phyloP scores from a whole-genome alignment of 2,113 vertebrate genomes.

The Pycnonotus jocosus region DNA sequence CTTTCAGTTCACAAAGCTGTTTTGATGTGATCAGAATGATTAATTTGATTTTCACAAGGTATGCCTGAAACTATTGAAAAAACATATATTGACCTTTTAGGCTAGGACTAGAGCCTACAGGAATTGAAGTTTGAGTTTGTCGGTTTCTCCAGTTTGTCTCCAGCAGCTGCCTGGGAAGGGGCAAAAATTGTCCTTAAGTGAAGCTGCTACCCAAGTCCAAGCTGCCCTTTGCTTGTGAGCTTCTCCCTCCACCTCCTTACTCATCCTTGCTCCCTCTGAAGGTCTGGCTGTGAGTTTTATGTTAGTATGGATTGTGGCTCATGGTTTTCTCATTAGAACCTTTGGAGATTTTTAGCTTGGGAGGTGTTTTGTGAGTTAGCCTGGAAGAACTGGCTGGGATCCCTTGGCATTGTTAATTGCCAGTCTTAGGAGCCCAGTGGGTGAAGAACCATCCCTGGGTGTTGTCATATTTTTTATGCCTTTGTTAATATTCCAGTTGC shows the following conservation, averaged over 20 bases:
- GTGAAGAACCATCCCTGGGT: background rate
- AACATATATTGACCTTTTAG: background rate
- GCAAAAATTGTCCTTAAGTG: background rate
- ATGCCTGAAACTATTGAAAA: background rate
- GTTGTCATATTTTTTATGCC: no score
- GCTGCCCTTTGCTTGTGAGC: background rate
- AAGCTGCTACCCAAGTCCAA: background rate
- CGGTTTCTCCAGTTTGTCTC: no score
- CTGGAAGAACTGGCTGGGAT: background rate
- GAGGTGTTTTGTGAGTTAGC: background rate
- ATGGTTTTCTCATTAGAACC: background rate
- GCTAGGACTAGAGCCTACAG: background rate
- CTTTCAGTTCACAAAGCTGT: background rate
- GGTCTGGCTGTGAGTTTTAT: background rate
- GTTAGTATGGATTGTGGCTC: background rate
- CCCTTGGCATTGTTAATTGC: background rate
- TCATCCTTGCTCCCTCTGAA: background rate
- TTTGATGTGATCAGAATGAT: background rate
- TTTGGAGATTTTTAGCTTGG: background rate
- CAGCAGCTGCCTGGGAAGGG: background rate
- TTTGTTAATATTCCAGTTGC: background rate
- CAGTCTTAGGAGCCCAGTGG: background rate
- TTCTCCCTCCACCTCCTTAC: background rate
- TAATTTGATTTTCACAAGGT: background rate
- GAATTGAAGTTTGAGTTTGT: background rate